Evolutionary conservation across 2,797 vertebrate genomes (phyloP), one percentile per base, ranked within the genome.

Genomic region (Micromesistius poutassou): DNA sequence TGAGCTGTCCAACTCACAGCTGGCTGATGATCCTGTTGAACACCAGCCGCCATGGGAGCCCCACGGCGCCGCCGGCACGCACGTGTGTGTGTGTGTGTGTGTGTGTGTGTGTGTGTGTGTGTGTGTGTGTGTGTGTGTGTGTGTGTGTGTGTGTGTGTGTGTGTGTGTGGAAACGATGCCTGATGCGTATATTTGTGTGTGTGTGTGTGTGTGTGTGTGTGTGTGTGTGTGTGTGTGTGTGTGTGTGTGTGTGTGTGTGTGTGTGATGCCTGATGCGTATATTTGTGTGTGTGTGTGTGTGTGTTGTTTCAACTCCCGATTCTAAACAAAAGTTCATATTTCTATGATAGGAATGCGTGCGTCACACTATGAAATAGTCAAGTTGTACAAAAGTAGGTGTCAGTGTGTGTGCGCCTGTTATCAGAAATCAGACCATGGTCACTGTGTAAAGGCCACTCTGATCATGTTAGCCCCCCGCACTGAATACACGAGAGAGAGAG

Each of bases 21-120:
- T 95, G 94, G 94, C 94, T 94, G 93, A 94, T 94, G 93, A 95
- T 95, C 94, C 94, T 90, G 92, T 92, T 93, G 93, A 93, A 95
- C 91, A 89, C 92, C 93, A 94, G 91, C 93, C 91, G 91, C 91
- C 89, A 74, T 87, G 93, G 92, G 93, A 92, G 87, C 88, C 85
- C 79, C 87, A 86, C 88, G 80, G 85, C 87, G 83, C 80, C 77
- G 87, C 80, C 77, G 87, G 87, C 82, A 84, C 87, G 89, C 87
- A 88, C 91, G 85, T 87, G 85, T 84, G 66, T 28, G 84, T 84
- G 81, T 87, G 46, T 80, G 80, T 25, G 76, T 55, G 81, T 80
- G 79, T 75, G 77, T 80, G 82, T 71, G 76, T 82, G 74, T 75
- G 74, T 74, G 79, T 84, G 86, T 88, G 88, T 89, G 73, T 31